phyloP scores from a whole-genome alignment of 2,113 vertebrate genomes.

The Chaetodon auriga region DNA sequence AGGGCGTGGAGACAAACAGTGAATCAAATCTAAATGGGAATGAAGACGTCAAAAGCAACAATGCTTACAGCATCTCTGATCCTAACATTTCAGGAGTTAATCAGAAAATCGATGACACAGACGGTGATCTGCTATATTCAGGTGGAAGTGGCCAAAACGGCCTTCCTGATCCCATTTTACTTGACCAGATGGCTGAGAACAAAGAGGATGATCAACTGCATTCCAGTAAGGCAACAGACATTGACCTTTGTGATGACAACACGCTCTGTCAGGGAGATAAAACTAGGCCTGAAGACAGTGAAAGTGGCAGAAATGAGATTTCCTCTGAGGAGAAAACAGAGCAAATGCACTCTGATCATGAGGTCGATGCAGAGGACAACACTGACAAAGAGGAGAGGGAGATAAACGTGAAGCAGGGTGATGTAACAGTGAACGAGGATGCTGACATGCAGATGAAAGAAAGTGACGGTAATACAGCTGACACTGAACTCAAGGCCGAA shows the following conservation, averaged over 20 bases:
- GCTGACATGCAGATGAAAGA: background rate
- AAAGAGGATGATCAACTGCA: background rate
- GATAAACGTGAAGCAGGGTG: background rate
- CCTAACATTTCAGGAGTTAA: background rate
- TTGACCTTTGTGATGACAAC: background rate
- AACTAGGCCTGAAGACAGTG: background rate
- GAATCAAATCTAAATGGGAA: background rate
- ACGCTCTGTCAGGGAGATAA: background rate
- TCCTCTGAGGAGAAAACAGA: background rate
- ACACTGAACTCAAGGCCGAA: background rate
- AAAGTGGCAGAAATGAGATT: constrained; percentile 4
- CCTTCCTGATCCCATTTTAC: background rate
- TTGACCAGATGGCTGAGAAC: background rate
- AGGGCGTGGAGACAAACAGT: background rate
- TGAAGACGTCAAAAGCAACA: background rate
- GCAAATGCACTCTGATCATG: background rate
- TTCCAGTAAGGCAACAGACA: background rate
- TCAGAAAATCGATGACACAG: background rate
- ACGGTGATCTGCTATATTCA: background rate
- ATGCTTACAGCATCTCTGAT: background rate
- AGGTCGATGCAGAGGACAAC: background rate
- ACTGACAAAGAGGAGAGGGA: background rate
- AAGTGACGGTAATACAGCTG: background rate
- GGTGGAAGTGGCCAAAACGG: background rate
- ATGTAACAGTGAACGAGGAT: background rate